A percentile compares a stretch with the other conserved stretches of the same genome.
phyloP scores from a whole-genome alignment of 2,113 vertebrate genomes.

The Uropsilus gracilis region DNA sequence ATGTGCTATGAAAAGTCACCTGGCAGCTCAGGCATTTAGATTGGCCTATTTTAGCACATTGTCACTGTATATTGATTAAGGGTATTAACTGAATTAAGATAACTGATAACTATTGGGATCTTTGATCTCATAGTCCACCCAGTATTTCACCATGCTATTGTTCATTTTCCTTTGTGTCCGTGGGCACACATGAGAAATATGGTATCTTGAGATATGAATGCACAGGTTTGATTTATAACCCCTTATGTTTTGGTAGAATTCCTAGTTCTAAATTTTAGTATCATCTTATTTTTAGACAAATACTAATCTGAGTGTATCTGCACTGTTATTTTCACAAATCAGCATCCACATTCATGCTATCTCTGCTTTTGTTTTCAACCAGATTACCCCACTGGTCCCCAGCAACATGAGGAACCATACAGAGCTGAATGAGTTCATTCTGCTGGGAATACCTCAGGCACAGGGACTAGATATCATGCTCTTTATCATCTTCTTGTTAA shows the following conservation, averaged over 20 bases:
- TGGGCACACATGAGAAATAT: not conserved
- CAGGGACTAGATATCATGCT: constrained; percentile 49
- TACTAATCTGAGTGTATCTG: not conserved
- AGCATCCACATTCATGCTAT: not conserved
- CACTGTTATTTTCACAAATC: not conserved
- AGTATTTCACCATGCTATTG: not conserved
- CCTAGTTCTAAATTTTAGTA: not conserved
- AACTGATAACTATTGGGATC: not conserved
- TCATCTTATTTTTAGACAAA: not conserved
- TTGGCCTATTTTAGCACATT: not conserved
- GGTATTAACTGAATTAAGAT: not conserved
- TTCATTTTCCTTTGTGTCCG: not conserved
- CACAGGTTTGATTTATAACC: not conserved
- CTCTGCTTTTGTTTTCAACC: not conserved
- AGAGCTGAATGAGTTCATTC: constrained; percentile 59
- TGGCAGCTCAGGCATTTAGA: not conserved
- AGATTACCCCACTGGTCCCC: not conserved
- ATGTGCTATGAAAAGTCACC: not conserved
- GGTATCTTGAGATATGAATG: not conserved
- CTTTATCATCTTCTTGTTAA: constrained; percentile 58
- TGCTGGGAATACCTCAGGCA: constrained; percentile 70
- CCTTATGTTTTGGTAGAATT: not conserved
- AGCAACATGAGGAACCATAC: constrained; percentile 44
- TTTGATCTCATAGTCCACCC: not conserved
- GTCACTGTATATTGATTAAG: not conserved